Percentiles rank a stretch among this genome's conserved stretches.
phyloP scores from a whole-genome alignment of 2,888 invertebrate species.

The Heliconius sara region DNA sequence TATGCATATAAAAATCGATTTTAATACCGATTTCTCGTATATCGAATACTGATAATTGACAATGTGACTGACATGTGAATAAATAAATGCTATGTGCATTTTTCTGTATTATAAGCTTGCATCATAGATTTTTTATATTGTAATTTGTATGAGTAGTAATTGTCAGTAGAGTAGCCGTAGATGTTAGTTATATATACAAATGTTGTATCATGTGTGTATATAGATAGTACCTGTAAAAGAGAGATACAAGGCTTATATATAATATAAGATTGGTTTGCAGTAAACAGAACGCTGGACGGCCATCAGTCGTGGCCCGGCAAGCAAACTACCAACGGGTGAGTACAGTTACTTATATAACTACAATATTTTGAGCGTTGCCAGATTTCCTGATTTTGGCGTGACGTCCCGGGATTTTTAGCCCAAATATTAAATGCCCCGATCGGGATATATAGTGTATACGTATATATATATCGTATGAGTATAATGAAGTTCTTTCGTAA shows the following conservation, averaged over 20 bases:
- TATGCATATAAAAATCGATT: conserved; percentile 5
- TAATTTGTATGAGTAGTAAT: background rate
- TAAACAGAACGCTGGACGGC: conserved; percentile 70
- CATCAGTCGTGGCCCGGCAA: conserved; percentile 62
- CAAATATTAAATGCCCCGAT: no score
- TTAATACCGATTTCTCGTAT: background rate
- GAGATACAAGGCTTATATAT: conserved; percentile 5
- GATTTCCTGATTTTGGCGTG: no score
- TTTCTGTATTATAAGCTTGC: background rate
- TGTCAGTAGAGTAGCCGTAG: conserved; percentile 4
- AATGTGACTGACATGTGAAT: background rate
- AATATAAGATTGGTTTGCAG: conserved; percentile 58
- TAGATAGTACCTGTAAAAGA: background rate
- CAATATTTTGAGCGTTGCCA: no score
- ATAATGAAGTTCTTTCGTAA: no score
- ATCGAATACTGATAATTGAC: background rate
- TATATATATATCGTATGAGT: no score
- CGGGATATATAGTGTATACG: no score
- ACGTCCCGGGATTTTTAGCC: no score
- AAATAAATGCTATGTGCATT: background rate
- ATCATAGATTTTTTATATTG: background rate
- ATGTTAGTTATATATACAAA: background rate
- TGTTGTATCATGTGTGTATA: background rate
- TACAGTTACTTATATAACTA: background rate
- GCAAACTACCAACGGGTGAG: conserved; percentile 47